phyloP scores from a whole-genome alignment of 2,888 invertebrate genomes.

The Archaeoteleia sp. region DNA sequence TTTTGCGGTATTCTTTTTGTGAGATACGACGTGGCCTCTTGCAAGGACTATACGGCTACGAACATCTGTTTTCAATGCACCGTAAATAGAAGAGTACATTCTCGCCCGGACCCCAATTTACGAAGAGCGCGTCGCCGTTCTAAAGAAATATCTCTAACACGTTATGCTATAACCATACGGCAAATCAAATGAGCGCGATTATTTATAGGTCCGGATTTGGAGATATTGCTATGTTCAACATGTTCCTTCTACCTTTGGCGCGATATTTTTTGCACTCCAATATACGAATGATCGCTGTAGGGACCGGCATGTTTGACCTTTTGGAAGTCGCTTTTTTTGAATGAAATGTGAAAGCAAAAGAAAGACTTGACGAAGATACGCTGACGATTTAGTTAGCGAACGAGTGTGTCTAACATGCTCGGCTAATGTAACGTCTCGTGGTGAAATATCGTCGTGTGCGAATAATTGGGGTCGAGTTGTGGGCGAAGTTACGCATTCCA shows the following conservation, averaged over 20 bases:
- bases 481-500: background rate
- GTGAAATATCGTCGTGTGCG: constrained; percentile 12
- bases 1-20: constrained; percentile 17
- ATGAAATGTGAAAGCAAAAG: constrained; percentile 22
- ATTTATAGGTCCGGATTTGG: constrained; percentile 40
- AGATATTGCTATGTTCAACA: constrained; percentile 13
- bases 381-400: constrained; percentile 31
- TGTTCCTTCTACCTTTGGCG: background rate
- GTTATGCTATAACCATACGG: constrained; percentile 4
- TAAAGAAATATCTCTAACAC: constrained; percentile 11
- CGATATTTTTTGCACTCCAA: constrained; percentile 16
- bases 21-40: constrained; percentile 13
- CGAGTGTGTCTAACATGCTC: constrained; percentile 21
- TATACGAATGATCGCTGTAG: constrained; percentile 11
- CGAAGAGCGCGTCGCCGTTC: constrained; percentile 26
- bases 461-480: constrained; percentile 12
- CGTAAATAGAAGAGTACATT: constrained; percentile 39
- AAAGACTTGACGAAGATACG: constrained; percentile 28
- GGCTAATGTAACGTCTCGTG: constrained; percentile 16
- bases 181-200: constrained; percentile 20
- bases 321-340: constrained; percentile 6
- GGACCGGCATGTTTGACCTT: constrained; percentile 25
- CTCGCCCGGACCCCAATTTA: constrained; percentile 26
- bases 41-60: constrained; percentile 6
- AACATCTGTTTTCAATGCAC: constrained; percentile 55